Base-by-base conservation (phyloP, 1,140 invertebrate genomes). In the Calephelis virginiensis region DNA sequence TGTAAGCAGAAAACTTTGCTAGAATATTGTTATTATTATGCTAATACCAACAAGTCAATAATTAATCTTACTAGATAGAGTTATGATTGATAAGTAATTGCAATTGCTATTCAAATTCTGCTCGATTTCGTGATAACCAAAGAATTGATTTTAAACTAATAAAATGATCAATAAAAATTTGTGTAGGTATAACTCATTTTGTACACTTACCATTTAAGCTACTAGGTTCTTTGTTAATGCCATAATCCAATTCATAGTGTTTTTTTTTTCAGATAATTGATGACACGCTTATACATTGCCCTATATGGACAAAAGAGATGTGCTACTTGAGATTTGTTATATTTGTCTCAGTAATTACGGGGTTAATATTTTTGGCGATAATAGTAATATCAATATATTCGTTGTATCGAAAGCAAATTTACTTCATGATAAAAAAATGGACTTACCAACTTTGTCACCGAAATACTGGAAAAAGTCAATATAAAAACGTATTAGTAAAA, bases 181-280 rank as follows among this genome's bases (percentile, higher is more conserved):
- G n/a, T n/a, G n/a, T 28, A 28, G 28, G 28, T 28, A 2, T 28
- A 2, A 1, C 28, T 4, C 28, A 28, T 28, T 28, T 28, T 28
- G 28, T 28, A 2, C 5, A 28, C 28, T 28, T n/a, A n/a, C n/a
- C n/a, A n/a, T n/a, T n/a, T n/a, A n/a, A n/a, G n/a, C n/a, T 12
- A 48, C 11, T n/a, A 48, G 12, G 12, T 48, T 12, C 12, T 49
- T 9, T 6, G 40, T 9, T 8, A 43, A 43, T 43, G 1, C 40
- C 6, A 8, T 7, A 43, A 43, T 43, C 40, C 40, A 46, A 62
- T 7, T 50, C 38, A 63, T n/a, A 13, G 13, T 45, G 63, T 28
- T 63, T 71, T 63, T 62, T 61, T n/a, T 88, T 83, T 64, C 73
- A 90, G 87, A 76, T 86, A 38, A 69, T 75, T n/a, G 83, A 88